Evolutionary conservation across 2,888 invertebrate genomes (phyloP), one percentile per base, ranked within the genome.

Genomic region (Tetragnatha montana): DNA sequence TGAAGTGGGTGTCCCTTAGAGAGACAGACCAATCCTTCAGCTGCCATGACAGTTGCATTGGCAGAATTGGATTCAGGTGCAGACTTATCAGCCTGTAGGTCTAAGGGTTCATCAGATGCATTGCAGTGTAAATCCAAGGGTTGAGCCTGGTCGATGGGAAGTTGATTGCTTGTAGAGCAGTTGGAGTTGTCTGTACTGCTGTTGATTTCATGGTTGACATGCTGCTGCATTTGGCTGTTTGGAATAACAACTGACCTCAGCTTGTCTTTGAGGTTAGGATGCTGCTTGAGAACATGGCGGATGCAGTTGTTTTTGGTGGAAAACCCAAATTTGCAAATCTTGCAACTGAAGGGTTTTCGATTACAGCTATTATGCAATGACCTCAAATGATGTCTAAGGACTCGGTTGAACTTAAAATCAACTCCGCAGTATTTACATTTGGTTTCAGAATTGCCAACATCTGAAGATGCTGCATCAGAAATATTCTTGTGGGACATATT

Each of bases 51-150:
- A 21, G 86, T 73, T 74, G 92, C 92, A 19, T 91, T 91, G 6
- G 91, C 89, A 35, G 35, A 35, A 76, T 51, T 83, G 17, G 68
- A 81, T 12, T 86, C 82, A 6, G 73, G 22, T 3, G 60, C 47
- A 71, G 17, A n/a, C 73, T 47, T 85, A 17, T 83, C 88, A 12
- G 60, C 80, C 19, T 82, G 87, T 22, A 84, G 78, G 49, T 90
- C 60, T 22, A 81, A 70, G 17, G 84, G 76, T 71, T 71, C 83
- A 19, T 85, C 74, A 85, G 51, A 10, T 19, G 76, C 49, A 68
- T 75, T 80, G 49, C 84, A 79, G 8, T 91, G 89, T 47, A 92
- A 82, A 93, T 97, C 96, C 85, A 97, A 95, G 0, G 96, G 95
- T 47, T 95, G 93, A 73, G 50, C 69, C 35, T 92, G 91, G 6